A percentile compares a stretch with the other conserved stretches of the same genome.
Conservation (phyloP, 2,888 invertebrate species). For the Leucania comma region DNA sequence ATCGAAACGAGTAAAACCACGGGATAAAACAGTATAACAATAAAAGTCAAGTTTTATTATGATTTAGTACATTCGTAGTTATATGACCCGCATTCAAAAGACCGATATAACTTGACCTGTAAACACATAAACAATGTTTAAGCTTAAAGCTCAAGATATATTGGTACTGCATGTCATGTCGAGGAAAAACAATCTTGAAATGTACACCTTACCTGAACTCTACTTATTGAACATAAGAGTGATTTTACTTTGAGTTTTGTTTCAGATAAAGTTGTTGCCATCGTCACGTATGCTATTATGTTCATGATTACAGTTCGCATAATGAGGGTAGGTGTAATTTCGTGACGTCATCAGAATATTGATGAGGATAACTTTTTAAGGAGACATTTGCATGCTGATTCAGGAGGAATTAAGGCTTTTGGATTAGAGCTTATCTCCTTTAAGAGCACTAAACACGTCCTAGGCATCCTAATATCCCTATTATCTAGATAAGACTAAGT, state of each 20-base stretch:
- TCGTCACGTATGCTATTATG: conserved; percentile 75
- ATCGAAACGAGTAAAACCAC: conserved; percentile 59
- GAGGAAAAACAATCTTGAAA: conserved; percentile 59
- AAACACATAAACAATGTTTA: conserved; percentile 26
- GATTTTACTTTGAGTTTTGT: conserved; percentile 60
- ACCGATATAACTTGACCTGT: conserved; percentile 62
- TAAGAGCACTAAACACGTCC: conserved; percentile 2
- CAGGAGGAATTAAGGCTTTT: conserved; percentile 31
- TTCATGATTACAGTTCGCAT: conserved; percentile 74
- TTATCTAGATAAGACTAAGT: background rate
- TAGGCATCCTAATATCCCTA: conserved; percentile 25
- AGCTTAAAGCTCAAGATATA: conserved; percentile 56
- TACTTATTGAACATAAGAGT: conserved; percentile 57
- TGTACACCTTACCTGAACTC: conserved; percentile 43
- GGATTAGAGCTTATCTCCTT: conserved; percentile 49
- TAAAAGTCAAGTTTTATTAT: conserved; percentile 75
- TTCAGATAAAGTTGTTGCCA: conserved; percentile 61
- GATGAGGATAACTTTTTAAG: conserved; percentile 64
- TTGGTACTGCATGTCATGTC: conserved; percentile 68
- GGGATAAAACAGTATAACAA: conserved; percentile 64
- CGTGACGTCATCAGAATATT: conserved; percentile 75
- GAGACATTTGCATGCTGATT: conserved; percentile 52
- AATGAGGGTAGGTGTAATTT: conserved; percentile 76
- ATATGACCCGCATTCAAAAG: conserved; percentile 59
- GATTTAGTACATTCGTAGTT: conserved; percentile 71